These are phyloP conservation scores for Brachyalestes nurse DNA, from an alignment of 2,797 vertebrate genomes.

Conservation along the genomic window DNA sequence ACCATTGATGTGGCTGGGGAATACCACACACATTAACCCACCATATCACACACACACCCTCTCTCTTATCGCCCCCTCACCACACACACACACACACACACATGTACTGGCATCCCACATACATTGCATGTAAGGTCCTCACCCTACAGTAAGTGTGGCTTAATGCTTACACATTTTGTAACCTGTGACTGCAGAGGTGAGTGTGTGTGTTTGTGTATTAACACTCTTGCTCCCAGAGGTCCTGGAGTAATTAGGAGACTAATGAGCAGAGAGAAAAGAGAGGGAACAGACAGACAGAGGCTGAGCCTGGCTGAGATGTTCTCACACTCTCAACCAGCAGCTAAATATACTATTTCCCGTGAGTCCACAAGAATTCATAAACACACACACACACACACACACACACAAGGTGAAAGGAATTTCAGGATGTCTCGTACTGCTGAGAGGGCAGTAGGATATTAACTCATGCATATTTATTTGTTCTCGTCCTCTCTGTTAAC, in stretches of 20 bases:
- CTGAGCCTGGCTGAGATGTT: constrained; percentile 47
- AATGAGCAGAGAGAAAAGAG: constrained; percentile 29
- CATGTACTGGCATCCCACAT: background rate
- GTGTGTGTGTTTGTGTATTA: background rate
- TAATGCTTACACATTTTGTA: background rate
- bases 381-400: constrained; percentile 32
- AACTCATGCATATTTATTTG: constrained; percentile 14
- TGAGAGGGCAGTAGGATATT: constrained; percentile 35
- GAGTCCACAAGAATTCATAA: constrained; percentile 41
- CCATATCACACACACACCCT: constrained; percentile 14
- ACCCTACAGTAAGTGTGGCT: background rate
- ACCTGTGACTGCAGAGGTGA: background rate
- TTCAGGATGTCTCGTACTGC: constrained; percentile 1
- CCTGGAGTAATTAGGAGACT: constrained; percentile 28
- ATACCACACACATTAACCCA: constrained; percentile 52
- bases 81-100: constrained; percentile 26
- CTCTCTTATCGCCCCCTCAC: background rate
- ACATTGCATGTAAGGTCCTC: background rate
- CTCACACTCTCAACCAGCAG: constrained; percentile 52
- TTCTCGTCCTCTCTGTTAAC: background rate
- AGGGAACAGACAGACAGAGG: background rate
- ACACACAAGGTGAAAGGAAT: background rate
- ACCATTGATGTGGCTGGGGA: constrained; percentile 68
- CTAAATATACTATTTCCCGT: constrained; percentile 36
- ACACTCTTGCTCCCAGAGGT: constrained; percentile 3